Base-by-base conservation (phyloP, 2,797 vertebrate species). In the Ctenosaura bakeri region DNA sequence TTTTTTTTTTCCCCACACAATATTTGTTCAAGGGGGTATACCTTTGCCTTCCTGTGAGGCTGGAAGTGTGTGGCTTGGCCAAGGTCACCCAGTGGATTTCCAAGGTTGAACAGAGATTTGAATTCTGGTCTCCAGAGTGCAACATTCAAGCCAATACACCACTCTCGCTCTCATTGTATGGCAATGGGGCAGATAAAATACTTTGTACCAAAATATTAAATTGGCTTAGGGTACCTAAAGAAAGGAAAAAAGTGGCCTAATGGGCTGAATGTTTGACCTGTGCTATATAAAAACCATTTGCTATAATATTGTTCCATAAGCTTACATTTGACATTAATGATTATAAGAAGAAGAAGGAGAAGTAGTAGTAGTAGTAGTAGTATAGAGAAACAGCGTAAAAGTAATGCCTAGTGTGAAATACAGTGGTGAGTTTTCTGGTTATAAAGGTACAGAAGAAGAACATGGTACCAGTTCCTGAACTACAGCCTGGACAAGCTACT, bases 301-400 rank as follows among this genome's bases (percentile, higher is more conserved):
- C n/a, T 59, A 35, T 8, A 59, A 82, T 82, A 42, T 74, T 35
- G 16, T 74, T 66, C 6, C 59, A 83, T 64, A 42, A 83, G 5
- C 35, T 13, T 42, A 32, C 35, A 52, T 69, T 74, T 85, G 66
- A 73, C 85, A 69, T 88, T 85, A 89, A 59, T 35, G 29, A 29
- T n/a, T n/a, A n/a, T n/a, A n/a, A n/a, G n/a, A n/a, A n/a, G n/a
- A n/a, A n/a, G n/a, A n/a, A n/a, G n/a, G n/a, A n/a, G n/a, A n/a
- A n/a, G n/a, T n/a, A n/a, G n/a, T n/a, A n/a, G n/a, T n/a, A n/a
- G n/a, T n/a, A n/a, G n/a, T n/a, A n/a, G n/a, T n/a, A n/a, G 38
- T 66, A 46, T 85, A 42, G 12, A 85, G 35, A 12, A 71, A 56
- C 69, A n/a, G 26, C 56, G 50, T 80, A 50, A 3, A 29, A 56